A percentile compares a stretch with the other conserved stretches of the same genome.
Evolutionary conservation across 1,140 invertebrate species (phyloP).

Genomic region (Gryllus bimaculatus): DNA sequence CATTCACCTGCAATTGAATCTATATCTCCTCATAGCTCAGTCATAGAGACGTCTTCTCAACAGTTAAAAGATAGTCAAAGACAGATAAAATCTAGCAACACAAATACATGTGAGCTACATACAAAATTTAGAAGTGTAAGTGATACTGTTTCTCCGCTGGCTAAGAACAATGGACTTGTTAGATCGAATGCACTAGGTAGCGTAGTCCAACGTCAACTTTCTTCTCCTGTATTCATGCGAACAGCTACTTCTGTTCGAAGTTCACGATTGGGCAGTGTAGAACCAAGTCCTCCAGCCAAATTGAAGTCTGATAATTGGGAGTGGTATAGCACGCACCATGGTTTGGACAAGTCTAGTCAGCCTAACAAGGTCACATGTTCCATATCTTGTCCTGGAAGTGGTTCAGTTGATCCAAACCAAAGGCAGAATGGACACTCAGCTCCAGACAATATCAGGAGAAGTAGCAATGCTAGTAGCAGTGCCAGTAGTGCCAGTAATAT

Average conservation of each 20-base stretch:
- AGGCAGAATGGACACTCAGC: not conserved
- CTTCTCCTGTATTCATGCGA: constrained; percentile 52
- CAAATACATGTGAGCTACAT: not conserved
- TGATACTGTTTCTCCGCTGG: not conserved
- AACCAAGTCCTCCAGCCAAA: constrained; percentile 19
- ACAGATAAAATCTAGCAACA: not conserved
- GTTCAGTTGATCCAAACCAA: not conserved
- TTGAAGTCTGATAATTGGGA: constrained; percentile 32
- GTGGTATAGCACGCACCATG: constrained; percentile 26
- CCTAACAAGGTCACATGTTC: not conserved
- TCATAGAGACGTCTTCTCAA: not conserved
- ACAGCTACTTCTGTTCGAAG: constrained; percentile 40
- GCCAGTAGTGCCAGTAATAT: not conserved
- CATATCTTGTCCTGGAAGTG: not conserved
- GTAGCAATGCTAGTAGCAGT: not conserved
- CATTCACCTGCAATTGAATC: not conserved
- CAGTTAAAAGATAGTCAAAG: not conserved
- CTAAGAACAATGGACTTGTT: not conserved
- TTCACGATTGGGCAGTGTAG: constrained; percentile 15
- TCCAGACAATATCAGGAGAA: not conserved
- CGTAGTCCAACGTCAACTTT: constrained; percentile 34
- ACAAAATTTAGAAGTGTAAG: not conserved
- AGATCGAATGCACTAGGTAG: not conserved
- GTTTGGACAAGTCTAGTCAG: constrained; percentile 7
- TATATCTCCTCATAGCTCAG: not conserved